A percentile compares a stretch with the other conserved stretches of the same genome.
phyloP scores from a whole-genome alignment of 1,140 invertebrate genomes.

The Solenopsis invicta region DNA sequence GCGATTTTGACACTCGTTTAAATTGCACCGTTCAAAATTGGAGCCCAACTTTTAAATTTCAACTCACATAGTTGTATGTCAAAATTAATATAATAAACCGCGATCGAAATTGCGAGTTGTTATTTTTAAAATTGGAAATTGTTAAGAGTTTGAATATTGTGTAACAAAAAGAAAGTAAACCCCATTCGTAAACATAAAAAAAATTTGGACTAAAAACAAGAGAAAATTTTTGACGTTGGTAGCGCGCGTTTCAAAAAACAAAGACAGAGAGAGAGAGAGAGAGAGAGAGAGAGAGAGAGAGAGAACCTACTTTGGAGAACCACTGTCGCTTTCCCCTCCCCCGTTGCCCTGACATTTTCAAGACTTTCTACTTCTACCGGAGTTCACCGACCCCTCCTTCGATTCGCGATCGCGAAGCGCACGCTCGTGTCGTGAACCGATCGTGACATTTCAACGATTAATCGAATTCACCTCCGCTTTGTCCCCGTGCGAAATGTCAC shows the following conservation, averaged over 20 bases:
- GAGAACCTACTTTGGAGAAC: slow-evolving; percentile 81
- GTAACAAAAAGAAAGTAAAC: neutral
- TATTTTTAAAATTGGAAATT: neutral
- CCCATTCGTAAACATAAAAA: neutral
- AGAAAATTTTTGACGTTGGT: neutral
- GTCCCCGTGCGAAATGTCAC: slow-evolving; percentile 43
- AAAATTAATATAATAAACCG: neutral
- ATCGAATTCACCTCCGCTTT: slow-evolving; percentile 38
- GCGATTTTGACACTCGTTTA: too few species aligned
- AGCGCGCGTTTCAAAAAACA: neutral
- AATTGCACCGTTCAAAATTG: neutral
- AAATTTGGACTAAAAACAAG: slow-evolving; percentile 9
- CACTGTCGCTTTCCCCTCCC: slow-evolving; percentile 81
- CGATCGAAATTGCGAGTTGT: neutral
- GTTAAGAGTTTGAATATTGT: neutral
- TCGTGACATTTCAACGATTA: slow-evolving; percentile 72
- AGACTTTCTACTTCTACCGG: slow-evolving; percentile 85
- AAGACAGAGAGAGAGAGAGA: neutral
- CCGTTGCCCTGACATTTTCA: slow-evolving; percentile 84
- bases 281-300: slow-evolving; percentile 17
- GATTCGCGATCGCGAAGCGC: slow-evolving; percentile 63
- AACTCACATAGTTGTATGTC: neutral
- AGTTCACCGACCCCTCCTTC: slow-evolving; percentile 76
- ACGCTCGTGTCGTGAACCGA: slow-evolving; percentile 62
- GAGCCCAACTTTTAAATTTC: neutral